Evolutionary conservation across 2,888 invertebrate genomes (phyloP), one percentile per base, ranked within the genome.

Genomic region (Sericinus montela): DNA sequence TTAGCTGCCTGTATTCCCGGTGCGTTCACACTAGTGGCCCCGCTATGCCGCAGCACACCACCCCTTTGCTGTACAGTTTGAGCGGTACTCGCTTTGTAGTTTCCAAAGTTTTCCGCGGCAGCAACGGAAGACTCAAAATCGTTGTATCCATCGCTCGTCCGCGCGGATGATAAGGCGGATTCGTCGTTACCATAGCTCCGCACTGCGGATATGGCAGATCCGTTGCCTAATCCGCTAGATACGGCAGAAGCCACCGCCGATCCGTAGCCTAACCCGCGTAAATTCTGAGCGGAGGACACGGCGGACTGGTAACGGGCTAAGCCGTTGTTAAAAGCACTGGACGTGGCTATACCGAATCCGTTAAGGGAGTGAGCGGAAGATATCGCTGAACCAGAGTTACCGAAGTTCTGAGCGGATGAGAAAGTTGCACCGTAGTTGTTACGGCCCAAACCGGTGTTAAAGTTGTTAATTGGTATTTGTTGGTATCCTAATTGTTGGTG

Each of bases 1-100:
- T 83, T 79, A 0, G 81, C 65, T 1, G 77, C 71, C 45, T 79
- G 79, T 43, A 82, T 48, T 23, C 81, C 81, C 3, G 78, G 81
- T 0, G 66, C 79, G 45, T 79, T 69, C 55, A 79, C 65, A 57
- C 72, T 72, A 53, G 72, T 69, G n/a, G 85, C 82, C 0, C 73
- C 77, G 23, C 73, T 78, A 52, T 78, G 69, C 51, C 73, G 77
- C 16, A 75, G 15, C 1, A 58, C 52, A 14, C 59, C 63, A 1
- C 70, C 77, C 7, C 61, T 62, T 28, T 80, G 80, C 49, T 80
- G 78, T 7, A 72, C 50, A 7, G 72, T 57, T 9, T 84, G 82
- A 0, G 83, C 75, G 0, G 73, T 72, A 58, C 76, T 81, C 1
- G 72, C 73, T 10, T 68, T 61, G 55, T 69, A 73, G 2, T 66